Evolutionary conservation across 2,888 invertebrate genomes (phyloP), one percentile per base, ranked within the genome.

Genomic region (Mesochorus sp.): DNA sequence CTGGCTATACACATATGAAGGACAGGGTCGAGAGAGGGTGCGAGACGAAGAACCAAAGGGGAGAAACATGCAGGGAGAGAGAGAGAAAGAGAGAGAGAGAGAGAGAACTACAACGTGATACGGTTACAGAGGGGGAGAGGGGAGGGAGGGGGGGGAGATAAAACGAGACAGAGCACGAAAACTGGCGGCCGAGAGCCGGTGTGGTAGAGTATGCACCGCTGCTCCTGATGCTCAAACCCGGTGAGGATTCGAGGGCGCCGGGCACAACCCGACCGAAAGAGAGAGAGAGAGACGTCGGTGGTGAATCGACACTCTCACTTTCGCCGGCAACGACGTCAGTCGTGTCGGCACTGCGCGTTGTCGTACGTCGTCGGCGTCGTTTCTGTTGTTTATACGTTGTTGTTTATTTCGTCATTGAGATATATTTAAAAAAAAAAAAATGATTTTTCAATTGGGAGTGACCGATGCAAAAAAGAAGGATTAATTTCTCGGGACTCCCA

Each of bases 311-410:
- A 90, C 89, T 89, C 89, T 89, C 89, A 89, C 89, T 89, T 89
- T 89, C 89, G 89, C 85, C 85, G 88, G 87, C 86, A 83, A 83
- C 88, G 88, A 87, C 87, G 87, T 88, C 88, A 86, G 87, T 84
- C 85, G 83, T 83, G 83, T 83, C 85, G 83, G 81, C 84, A 85
- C 84, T 83, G 82, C 80, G 79, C 82, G 83, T 80, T 49, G 84
- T 64, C 77, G 59, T 62, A 61, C 71, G 57, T 68, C 72, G 75
- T 49, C 70, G 76, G 73, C 24, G 10, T n/a, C 26, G 14, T 2
- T 42, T 49, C 37, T 28, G 10, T 37, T 47, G 12, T 66, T 26
- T n/a, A 17, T 44, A 39, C 44, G 0, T 12, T 4, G 17, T 12
- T n/a, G 8, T 8, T 12, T 0, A 5, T 42, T 14, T 17, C 17